Conservation (phyloP, 2,113 vertebrate species). For the Prinia subflava region DNA sequence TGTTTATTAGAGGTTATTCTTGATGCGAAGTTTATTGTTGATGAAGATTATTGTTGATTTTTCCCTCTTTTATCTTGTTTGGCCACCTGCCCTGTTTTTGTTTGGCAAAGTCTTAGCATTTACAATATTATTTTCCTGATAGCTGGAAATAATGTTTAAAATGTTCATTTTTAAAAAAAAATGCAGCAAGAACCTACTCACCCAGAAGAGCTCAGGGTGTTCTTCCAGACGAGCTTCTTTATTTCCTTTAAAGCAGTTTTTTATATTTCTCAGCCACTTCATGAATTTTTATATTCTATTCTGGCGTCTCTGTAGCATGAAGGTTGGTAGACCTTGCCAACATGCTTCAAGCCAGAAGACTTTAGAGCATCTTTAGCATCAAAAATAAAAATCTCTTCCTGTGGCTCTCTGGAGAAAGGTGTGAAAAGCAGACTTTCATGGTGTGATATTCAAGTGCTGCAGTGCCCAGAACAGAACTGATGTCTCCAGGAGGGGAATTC, state of each 20-base stretch:
- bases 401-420: not conserved
- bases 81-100: not conserved
- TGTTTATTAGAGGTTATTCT: not conserved
- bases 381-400: not conserved
- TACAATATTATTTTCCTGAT: not conserved
- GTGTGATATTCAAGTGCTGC: not conserved
- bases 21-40: not conserved
- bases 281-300: not conserved
- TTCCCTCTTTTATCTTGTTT: not conserved
- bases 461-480: not conserved
- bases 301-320: not conserved
- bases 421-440: not conserved
- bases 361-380: not conserved
- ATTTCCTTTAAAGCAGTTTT: not conserved
- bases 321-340: conserved; percentile 3
- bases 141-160: not conserved
- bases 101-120: not conserved
- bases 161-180: not conserved
- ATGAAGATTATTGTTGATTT: not conserved
- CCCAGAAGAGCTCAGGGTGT: not conserved
- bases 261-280: not conserved
- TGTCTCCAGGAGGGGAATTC: not conserved
- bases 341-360: not conserved
- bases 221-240: not conserved
- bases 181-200: not conserved